A percentile compares a stretch with the other conserved stretches of the same genome.
Conservation (phyloP, 2,797 vertebrate genomes). For the Acomys russatus region DNA sequence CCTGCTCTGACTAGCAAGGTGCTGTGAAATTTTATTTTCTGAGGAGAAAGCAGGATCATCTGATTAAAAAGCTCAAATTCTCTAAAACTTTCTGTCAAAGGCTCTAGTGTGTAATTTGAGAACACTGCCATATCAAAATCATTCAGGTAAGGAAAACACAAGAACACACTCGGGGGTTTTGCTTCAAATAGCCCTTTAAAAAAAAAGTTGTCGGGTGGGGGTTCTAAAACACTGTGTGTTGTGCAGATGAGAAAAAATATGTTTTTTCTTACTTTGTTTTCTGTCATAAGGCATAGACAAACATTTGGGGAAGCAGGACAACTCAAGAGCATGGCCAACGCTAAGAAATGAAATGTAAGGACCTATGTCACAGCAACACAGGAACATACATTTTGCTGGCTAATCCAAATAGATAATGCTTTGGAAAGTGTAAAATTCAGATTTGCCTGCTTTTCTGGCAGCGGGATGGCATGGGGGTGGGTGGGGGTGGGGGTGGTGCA, state of each 20-base stretch:
- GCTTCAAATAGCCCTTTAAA: constrained; percentile 62
- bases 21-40: constrained; percentile 75
- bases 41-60: constrained; percentile 68
- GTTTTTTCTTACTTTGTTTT: not conserved
- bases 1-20: constrained; percentile 61
- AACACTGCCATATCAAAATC: constrained; percentile 60
- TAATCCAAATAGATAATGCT: constrained; percentile 73
- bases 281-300: constrained; percentile 50
- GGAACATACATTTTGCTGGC: constrained; percentile 55
- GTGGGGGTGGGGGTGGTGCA: not conserved
- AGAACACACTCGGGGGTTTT: constrained; percentile 43
- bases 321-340: constrained; percentile 57
- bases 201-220: not conserved
- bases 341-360: constrained; percentile 75
- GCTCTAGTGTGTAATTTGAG: constrained; percentile 69
- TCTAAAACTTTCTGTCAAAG: constrained; percentile 73
- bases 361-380: constrained; percentile 63
- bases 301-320: constrained; percentile 40
- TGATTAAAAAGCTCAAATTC: constrained; percentile 81
- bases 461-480: too few species aligned
- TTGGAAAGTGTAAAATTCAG: constrained; percentile 74
- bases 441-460: not conserved
- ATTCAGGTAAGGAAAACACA: constrained; percentile 71
- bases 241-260: constrained; percentile 4
- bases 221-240: not conserved